Conservation (phyloP, 2,888 invertebrate genomes). For the Atrina japonica region DNA sequence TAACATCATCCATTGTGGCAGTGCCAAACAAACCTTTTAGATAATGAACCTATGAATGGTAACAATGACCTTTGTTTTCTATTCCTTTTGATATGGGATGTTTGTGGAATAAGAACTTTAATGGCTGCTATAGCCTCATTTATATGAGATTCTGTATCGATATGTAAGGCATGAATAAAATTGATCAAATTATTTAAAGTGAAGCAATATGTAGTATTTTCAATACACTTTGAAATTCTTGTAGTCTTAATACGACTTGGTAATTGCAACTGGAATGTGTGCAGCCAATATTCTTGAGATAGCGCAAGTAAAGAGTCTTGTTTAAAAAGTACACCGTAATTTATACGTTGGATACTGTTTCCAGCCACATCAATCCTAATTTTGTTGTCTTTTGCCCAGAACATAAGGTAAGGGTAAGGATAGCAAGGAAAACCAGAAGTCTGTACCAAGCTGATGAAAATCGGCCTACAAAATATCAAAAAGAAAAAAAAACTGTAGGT, state of each 20-base stretch:
- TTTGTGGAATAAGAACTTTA: not conserved
- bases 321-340: constrained; percentile 7
- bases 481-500: not conserved
- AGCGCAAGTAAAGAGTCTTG: not conserved
- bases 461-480: not conserved
- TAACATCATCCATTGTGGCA: constrained; percentile 32
- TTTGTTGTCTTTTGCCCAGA: not conserved
- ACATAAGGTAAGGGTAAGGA: not conserved
- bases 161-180: constrained; percentile 1
- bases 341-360: constrained; percentile 4
- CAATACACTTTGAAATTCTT: not conserved
- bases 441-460: not conserved
- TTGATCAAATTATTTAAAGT: not conserved
- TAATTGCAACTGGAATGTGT: constrained; percentile 7
- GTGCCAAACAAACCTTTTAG: constrained; percentile 8
- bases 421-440: not conserved
- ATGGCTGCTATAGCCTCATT: constrained; percentile 2
- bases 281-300: constrained; percentile 7
- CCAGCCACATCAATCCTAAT: not conserved
- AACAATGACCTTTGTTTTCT: not conserved
- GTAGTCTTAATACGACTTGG: not conserved
- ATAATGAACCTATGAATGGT: constrained; percentile 2
- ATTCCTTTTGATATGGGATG: not conserved
- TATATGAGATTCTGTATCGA: constrained; percentile 3
- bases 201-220: not conserved